Evolutionary conservation across 92 coral and sea anemone genomes (phyloP).

Genomic region (Porites evermanni): DNA sequence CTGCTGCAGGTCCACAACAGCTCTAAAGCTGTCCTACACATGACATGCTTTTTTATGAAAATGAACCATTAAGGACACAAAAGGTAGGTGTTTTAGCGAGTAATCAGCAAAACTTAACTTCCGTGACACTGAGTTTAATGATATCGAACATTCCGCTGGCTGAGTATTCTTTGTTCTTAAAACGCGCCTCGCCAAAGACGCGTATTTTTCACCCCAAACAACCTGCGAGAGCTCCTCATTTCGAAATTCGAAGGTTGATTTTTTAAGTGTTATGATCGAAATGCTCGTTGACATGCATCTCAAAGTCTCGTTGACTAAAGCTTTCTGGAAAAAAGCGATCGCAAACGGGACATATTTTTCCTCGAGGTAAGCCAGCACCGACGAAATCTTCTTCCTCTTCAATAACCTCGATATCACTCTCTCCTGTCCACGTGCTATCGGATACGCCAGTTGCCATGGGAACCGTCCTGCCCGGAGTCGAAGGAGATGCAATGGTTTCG

Average conservation of each 20-base stretch:
- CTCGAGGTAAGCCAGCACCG: slow-evolving; percentile 53
- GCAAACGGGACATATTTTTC: slow-evolving; percentile 79
- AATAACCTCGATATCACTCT: slow-evolving; percentile 63
- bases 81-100: too few species aligned
- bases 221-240: too few species aligned
- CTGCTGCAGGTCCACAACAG: too few species aligned
- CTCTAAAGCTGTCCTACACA: too few species aligned
- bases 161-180: too few species aligned
- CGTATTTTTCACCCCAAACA: too few species aligned
- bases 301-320: slow-evolving; percentile 57
- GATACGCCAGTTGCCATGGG: slow-evolving; percentile 12
- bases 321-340: slow-evolving; percentile 36
- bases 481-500: neutral
- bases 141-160: too few species aligned
- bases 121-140: too few species aligned
- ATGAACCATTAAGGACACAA: too few species aligned
- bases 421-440: slow-evolving; percentile 33
- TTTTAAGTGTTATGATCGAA: slow-evolving; percentile 45
- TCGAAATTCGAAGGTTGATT: neutral
- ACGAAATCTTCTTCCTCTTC: slow-evolving; percentile 58
- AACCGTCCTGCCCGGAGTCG: slow-evolving; percentile 2
- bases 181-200: too few species aligned
- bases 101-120: too few species aligned
- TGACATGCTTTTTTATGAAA: too few species aligned
- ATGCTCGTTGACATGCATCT: slow-evolving; percentile 67